A percentile compares a stretch with the other conserved stretches of the same genome.
phyloP scores from a whole-genome alignment of 2,797 vertebrate genomes.

The Tarsius wallacei region DNA sequence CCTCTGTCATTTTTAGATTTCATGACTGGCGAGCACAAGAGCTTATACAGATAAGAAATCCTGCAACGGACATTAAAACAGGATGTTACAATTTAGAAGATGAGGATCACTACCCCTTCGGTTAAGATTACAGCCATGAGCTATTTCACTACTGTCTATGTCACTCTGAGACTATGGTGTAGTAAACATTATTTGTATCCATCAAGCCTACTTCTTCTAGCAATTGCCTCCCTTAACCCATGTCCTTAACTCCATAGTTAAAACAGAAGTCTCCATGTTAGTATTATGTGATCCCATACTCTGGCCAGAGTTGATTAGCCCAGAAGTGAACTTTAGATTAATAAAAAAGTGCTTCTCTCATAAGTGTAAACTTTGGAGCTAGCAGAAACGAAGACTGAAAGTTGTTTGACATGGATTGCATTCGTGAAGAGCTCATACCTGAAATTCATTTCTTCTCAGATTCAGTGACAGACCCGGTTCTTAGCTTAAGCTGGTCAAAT shows the following conservation, averaged over 20 bases:
- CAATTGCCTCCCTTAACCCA: background rate
- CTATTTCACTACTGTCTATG: background rate
- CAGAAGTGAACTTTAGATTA: background rate
- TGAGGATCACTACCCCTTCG: background rate
- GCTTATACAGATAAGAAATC: background rate
- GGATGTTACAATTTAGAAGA: background rate
- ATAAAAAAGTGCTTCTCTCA: background rate
- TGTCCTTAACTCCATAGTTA: background rate
- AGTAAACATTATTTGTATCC: background rate
- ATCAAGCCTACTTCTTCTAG: background rate
- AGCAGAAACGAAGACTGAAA: background rate
- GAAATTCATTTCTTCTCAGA: constrained; percentile 11
- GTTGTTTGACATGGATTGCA: background rate
- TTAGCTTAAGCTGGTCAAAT: background rate
- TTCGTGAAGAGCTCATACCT: background rate
- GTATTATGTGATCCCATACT: background rate
- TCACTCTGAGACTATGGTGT: background rate
- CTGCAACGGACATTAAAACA: background rate
- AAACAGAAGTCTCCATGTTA: background rate
- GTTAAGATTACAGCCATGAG: background rate
- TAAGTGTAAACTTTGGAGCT: background rate
- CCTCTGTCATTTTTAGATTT: background rate
- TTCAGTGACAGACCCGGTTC: background rate
- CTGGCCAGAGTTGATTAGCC: background rate
- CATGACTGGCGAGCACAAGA: background rate